Evolutionary conservation across 2,797 vertebrate genomes (phyloP).

Genomic region (Tenualosa ilisha): DNA sequence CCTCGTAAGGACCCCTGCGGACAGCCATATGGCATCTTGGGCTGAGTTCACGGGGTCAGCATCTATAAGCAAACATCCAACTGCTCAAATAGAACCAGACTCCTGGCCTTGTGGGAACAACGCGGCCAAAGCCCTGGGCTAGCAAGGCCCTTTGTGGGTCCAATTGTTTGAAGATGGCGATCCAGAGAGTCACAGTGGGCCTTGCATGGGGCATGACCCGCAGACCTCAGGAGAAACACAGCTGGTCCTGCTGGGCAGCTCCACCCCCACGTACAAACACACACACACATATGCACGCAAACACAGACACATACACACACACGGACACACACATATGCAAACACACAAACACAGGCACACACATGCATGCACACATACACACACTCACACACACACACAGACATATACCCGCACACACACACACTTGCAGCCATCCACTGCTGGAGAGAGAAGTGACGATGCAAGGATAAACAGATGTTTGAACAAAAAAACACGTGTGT

Average conservation of each 20-base stretch:
- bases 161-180: constrained; percentile 37
- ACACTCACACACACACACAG: not conserved
- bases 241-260: constrained; percentile 31
- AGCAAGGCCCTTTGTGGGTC: constrained; percentile 32
- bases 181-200: constrained; percentile 41
- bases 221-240: constrained; percentile 44
- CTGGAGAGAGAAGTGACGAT: not conserved
- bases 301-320: not conserved
- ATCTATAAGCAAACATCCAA: constrained; percentile 31
- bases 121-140: constrained; percentile 27
- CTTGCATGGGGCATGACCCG: constrained; percentile 35
- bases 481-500: not conserved
- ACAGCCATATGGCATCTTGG: constrained; percentile 2
- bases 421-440: not conserved
- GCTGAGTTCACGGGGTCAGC: not conserved
- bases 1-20: not conserved
- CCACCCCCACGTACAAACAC: not conserved
- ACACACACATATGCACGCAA: not conserved
- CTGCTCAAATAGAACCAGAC: not conserved
- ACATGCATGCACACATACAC: not conserved
- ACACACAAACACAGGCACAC: not conserved
- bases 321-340: not conserved
- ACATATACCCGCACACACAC: not conserved
- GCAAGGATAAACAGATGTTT: not conserved
- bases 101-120: constrained; percentile 41